Base-by-base conservation (phyloP, 2,113 vertebrate genomes). In the Aspiorhynchus laticeps region DNA sequence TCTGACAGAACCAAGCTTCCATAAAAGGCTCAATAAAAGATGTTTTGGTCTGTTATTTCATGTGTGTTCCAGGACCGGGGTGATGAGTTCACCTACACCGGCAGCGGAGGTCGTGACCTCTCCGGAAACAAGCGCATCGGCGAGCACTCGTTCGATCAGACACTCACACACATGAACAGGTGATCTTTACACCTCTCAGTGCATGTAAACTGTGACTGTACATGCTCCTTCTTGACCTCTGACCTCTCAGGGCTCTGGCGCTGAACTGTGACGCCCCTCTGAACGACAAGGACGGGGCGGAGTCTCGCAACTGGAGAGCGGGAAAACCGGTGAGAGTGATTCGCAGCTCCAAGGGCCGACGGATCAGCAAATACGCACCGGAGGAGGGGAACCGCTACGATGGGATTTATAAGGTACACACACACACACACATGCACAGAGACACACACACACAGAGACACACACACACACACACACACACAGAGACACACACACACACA, bases 381-480 rank as follows among this genome's bases (percentile, higher is more conserved):
- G 98, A 99, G 92, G 98, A 99, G 92, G 98, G 98, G 91, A 99
- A 99, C 93, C 96, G 98, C 94, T 99, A 99, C 0, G 98, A 99
- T 91, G 98, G 98, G 67, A 99, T 99, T 94, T 99, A 99, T 93
- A 99, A 99, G 97, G 98, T 99, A 94, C 75, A 28, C 36, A 83
- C 28, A 53, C 43, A 41, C 43, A 59, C 41, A 38, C 24, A 19
- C 67, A 53, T 17, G 28, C 73, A 77, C 80, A 53, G 28, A 65
- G 28, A 15, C 48, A 79, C 28, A 71, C 12, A 15, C 61, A 5
- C n/a, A 28, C 53, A 36, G 1, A 24, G 2, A 26, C 9, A 1
- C 11, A 1, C 7, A 26, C 5, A 78, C 38, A 28, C 31, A 48
- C 75, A 24, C 36, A 26, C 43, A 26, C 41, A 24, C 5, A 31